Base-by-base conservation (phyloP, 2,113 vertebrate species). In the Anoplopoma fimbria region DNA sequence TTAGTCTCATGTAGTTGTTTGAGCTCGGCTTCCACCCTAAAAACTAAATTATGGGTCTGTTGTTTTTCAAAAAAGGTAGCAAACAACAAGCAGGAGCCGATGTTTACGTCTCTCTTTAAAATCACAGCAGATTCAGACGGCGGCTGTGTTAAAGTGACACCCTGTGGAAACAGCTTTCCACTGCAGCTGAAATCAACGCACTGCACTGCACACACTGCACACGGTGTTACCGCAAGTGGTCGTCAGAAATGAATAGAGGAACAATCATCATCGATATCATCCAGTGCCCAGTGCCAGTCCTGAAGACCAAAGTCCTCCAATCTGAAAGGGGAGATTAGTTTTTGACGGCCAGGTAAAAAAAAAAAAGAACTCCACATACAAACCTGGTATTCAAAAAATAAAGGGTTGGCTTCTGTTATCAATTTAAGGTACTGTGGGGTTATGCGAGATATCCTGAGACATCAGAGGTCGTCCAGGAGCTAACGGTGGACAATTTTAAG, bases 271-370 rank as follows among this genome's bases (percentile, higher is more conserved):
- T 96, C 96, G 90, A 96, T 93, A 94, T 98, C 97, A 96, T 99
- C 97, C 96, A 98, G 94, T 27, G 97, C 96, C 97, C 97, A 99
- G 95, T 97, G 96, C 97, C 97, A 98, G 96, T 98, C 97, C 94
- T 97, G 97, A 93, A 97, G 96, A 92, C 97, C 95, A 88, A 95
- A 94, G 96, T 97, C 97, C 94, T 97, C 96, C 92, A 96, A 94
- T 96, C 98, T 99, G 97, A 83, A 98, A 98, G 71, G 93, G 95
- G 95, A 92, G 81, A 97, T 71, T n/a, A 47, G 47, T 74, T 86
- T n/a, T 47, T 84, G 60, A 84, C 58, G 77, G 61, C 64, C 1
- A 57, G 34, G 45, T 27, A 55, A n/a, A 45, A 12, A 23, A 45
- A 72, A 23, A 71, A 72, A 38, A 2, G 29, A 14, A 68, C 42